phyloP scores from a whole-genome alignment of 2,113 vertebrate species.

The Syngnathus floridae region DNA sequence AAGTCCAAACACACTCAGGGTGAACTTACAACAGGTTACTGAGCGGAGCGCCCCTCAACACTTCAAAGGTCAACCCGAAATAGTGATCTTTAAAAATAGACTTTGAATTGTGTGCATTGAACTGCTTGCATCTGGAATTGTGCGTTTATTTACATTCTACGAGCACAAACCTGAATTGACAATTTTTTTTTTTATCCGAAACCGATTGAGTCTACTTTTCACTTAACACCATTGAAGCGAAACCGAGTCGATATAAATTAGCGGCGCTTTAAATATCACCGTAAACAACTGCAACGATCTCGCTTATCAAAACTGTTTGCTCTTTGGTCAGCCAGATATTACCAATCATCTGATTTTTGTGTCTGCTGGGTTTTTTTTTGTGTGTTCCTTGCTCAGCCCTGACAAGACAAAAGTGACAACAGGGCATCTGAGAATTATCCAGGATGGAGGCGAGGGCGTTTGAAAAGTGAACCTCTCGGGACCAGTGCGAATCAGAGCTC shows the following conservation, averaged over 20 bases:
- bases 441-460: neutral
- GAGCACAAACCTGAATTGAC: no score
- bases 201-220: no score
- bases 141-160: no score
- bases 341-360: neutral
- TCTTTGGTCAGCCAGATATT: neutral
- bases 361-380: neutral
- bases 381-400: neutral
- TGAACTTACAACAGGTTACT: constrained; percentile 1
- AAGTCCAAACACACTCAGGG: neutral
- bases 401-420: neutral
- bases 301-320: neutral
- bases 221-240: no score
- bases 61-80: neutral
- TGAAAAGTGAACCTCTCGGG: constrained; percentile 14
- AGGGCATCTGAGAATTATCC: neutral
- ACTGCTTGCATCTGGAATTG: no score
- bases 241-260: no score
- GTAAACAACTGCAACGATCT: neutral
- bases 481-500: constrained; percentile 30
- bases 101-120: neutral
- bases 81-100: neutral
- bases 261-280: neutral
- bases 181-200: no score
- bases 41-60: neutral